Base-by-base conservation (phyloP, 2,888 invertebrate species). In the Drosophila antonietae region DNA sequence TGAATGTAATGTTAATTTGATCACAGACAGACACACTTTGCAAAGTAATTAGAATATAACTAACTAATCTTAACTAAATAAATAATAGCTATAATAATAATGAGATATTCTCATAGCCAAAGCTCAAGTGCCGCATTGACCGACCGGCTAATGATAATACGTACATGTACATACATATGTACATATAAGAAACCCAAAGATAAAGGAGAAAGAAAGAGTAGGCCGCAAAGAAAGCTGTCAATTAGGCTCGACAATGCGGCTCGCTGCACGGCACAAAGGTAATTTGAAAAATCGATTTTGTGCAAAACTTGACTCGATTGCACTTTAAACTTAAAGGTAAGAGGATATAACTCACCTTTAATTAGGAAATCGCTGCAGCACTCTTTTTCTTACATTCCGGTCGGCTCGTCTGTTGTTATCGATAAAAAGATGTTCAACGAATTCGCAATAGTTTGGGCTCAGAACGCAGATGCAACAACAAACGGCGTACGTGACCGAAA, bases 401-500 rank as follows among this genome's bases (percentile, higher is more conserved):
- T 49, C 56, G 47, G 52, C 73, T 56, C 49, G 64, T 78, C 41
- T 23, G 33, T 35, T 60, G 74, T 46, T 74, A 76, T 79, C 60
- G 70, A 65, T 62, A 39, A 57, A 35, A 46, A 23, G n/a, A 69
- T 57, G 20, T 37, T 66, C 49, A 58, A 37, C 20, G 52, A 74
- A 77, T 64, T 79, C 47, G 70, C 71, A 79, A 61, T 70, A 67
- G 70, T 77, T 67, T 58, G 44, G 41, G 46, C 65, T 60, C 52
- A 55, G 44, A 58, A 43, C 72, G 70, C 69, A 73, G 66, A 65
- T 79, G 72, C 77, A 83, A 72, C 64, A 77, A 83, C 72, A 80
- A 80, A 73, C 72, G 84, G 84, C 84, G 84, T 84, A 84, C 84
- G 84, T 84, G 84, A 84, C 89, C 77, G 84, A 83, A 65, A 86